Percentiles rank a stretch among this genome's conserved stretches.
These are phyloP conservation scores for Cardiocondyla obscurior DNA, from an alignment of 1,140 invertebrate genomes.

Conservation along the genomic window DNA sequence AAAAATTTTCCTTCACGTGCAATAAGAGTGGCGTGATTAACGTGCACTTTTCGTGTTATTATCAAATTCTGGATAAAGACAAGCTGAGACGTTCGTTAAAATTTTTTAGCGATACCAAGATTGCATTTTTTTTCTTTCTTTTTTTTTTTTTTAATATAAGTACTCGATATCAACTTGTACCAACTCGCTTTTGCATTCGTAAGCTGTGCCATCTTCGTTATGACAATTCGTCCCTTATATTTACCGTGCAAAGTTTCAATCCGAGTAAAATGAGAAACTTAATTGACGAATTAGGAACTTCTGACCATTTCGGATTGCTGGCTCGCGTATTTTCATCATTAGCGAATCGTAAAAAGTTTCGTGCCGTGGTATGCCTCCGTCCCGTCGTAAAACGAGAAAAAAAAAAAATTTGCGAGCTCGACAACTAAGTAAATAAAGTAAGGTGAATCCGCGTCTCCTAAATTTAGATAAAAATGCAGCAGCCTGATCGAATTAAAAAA, in stretches of 20 bases:
- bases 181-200: neutral
- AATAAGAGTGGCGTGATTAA: neutral
- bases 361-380: neutral
- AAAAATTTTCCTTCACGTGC: neutral
- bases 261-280: constrained; percentile 1
- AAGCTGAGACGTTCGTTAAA: neutral
- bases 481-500: neutral
- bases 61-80: neutral
- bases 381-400: neutral
- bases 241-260: neutral
- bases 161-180: neutral
- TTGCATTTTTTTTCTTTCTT: no score
- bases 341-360: neutral
- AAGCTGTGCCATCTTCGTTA: neutral
- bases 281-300: constrained; percentile 23
- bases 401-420: neutral
- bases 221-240: neutral
- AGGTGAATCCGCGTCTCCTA: neutral
- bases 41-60: neutral
- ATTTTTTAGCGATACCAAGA: neutral
- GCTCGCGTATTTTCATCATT: neutral
- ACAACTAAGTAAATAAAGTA: neutral
- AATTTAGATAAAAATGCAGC: neutral
- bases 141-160: no score
- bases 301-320: neutral